Conservation (phyloP, 2,113 vertebrate genomes). For the Oryzias woworae region DNA sequence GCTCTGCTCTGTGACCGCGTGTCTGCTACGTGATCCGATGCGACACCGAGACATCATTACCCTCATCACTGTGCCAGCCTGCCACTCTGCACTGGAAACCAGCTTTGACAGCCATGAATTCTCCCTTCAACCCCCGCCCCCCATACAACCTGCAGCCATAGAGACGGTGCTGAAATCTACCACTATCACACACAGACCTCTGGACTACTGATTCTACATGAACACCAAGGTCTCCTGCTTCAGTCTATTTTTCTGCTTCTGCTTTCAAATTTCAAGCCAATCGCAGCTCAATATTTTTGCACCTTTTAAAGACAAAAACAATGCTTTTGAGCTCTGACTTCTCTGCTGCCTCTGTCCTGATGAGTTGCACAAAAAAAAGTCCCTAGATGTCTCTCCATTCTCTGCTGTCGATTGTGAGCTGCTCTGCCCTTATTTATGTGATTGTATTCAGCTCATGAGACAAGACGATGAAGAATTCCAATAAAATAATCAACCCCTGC, state of each 20-base stretch:
- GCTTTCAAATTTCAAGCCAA: conserved; percentile 7
- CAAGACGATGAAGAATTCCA: conserved; percentile 33
- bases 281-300: conserved; percentile 26
- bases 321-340: conserved; percentile 55
- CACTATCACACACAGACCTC: conserved; percentile 68
- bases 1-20: conserved; percentile 44
- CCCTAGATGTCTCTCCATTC: conserved; percentile 71
- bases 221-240: conserved; percentile 46
- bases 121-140: conserved; percentile 60
- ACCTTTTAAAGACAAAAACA: conserved; percentile 53
- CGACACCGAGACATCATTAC: conserved; percentile 70
- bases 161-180: conserved; percentile 66
- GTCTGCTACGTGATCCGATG: conserved; percentile 64
- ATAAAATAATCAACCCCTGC: conserved; percentile 36
- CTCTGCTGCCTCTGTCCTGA: conserved; percentile 65
- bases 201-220: conserved; percentile 53
- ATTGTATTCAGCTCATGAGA: conserved; percentile 62
- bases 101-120: conserved; percentile 71
- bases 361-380: conserved; percentile 68
- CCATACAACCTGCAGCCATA: conserved; percentile 63
- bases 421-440: conserved; percentile 54
- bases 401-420: conserved; percentile 71
- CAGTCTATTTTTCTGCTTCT: conserved; percentile 27
- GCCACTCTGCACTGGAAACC: conserved; percentile 68
- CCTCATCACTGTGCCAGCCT: conserved; percentile 74